A percentile compares a stretch with the other conserved stretches of the same genome.
These are phyloP conservation scores for Strix occidentalis DNA, from an alignment of 2,797 vertebrate genomes.

Conservation along the genomic window DNA sequence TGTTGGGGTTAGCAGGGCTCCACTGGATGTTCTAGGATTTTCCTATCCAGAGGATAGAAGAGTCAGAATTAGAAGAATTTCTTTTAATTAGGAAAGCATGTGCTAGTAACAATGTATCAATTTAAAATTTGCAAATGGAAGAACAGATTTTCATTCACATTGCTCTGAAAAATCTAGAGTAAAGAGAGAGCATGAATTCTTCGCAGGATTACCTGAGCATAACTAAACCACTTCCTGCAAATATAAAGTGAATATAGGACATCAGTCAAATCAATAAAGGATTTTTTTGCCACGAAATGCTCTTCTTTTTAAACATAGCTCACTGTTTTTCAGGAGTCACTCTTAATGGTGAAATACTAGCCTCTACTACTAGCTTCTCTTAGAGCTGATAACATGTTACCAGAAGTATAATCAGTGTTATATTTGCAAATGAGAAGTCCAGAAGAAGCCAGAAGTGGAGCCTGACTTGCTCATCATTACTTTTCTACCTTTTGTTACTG, in stretches of 20 bases:
- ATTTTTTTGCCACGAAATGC: neutral
- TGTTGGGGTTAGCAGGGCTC: rapidly evolving
- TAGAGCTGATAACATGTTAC: neutral
- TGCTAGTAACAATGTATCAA: neutral
- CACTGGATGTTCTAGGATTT: neutral
- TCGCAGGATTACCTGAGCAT: neutral
- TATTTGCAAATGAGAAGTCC: neutral
- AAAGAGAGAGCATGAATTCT: neutral
- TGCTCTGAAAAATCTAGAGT: neutral
- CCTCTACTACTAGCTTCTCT: neutral
- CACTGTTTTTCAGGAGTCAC: neutral
- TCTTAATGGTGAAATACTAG: neutral
- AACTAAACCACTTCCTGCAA: neutral
- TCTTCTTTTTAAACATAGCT: neutral
- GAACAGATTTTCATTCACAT: neutral
- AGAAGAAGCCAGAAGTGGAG: neutral
- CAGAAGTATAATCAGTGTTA: neutral
- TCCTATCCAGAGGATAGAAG: neutral
- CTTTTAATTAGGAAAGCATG: neutral
- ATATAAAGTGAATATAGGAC: neutral
- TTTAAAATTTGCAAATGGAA: neutral
- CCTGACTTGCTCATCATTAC: neutral
- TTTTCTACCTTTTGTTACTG: neutral
- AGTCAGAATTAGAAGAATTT: neutral
- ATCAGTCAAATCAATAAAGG: neutral